Evolutionary conservation across 30 jellyfish, hydroid and myxozoan species (phyloP).

Genomic region (Sanderia malayensis): DNA sequence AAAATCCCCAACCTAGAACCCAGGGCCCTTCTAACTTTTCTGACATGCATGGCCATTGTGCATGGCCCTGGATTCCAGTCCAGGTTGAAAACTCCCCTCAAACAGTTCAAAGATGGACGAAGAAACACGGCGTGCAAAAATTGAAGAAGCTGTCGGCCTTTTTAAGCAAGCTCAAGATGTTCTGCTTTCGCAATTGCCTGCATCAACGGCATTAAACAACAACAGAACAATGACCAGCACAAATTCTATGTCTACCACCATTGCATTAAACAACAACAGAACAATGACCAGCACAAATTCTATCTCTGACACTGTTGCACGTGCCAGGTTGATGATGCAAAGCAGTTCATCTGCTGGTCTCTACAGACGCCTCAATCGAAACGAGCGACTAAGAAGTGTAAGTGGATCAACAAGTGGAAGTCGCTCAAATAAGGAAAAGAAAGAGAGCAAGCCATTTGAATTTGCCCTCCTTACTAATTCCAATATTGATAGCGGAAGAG

Average conservation of each 20-base stretch:
- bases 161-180: constrained; percentile 11
- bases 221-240: constrained; percentile 22
- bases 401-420: neutral
- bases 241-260: constrained; percentile 9
- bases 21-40: constrained; percentile 12
- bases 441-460: constrained; percentile 34
- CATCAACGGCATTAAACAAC: constrained; percentile 14
- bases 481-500: constrained; percentile 1
- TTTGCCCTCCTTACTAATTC: constrained; percentile 19
- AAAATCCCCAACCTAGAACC: no score
- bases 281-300: constrained; percentile 22
- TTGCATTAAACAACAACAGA: constrained; percentile 3
- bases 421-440: neutral
- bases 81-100: no score
- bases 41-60: no score
- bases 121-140: constrained; percentile 8
- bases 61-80: no score
- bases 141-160: constrained; percentile 6
- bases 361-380: constrained; percentile 19
- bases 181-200: constrained; percentile 8
- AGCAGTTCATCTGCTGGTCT: constrained; percentile 28
- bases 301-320: neutral
- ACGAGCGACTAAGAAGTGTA: constrained; percentile 10
- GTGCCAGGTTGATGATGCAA: constrained; percentile 10
- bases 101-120: constrained; percentile 1